These are phyloP conservation scores for Galleria mellonella DNA, from an alignment of 1,140 invertebrate species.

Conservation along the genomic window DNA sequence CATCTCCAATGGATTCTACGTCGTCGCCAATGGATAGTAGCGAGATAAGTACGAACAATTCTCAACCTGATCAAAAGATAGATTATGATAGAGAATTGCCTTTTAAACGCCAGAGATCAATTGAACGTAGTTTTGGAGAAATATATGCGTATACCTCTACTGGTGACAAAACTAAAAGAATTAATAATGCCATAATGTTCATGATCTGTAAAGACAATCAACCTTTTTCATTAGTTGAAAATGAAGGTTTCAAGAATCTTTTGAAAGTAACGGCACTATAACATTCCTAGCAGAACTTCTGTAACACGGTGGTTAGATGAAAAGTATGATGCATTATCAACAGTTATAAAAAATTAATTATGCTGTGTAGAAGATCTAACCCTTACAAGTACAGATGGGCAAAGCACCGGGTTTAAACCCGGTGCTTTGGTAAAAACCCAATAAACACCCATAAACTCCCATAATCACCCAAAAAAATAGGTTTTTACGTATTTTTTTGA, in stretches of 20 bases:
- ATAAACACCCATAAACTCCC: no score
- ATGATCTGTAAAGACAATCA: conserved; percentile 39
- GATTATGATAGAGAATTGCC: no score
- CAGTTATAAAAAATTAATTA: conserved; percentile 15
- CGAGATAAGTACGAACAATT: conserved; percentile 14
- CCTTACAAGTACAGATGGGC: no score
- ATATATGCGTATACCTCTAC: no score
- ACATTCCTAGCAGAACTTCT: conserved; percentile 1
- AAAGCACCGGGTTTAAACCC: no score
- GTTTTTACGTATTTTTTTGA: no score
- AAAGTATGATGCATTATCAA: conserved; percentile 6
- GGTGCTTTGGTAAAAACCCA: no score
- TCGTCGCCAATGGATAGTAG: no score
- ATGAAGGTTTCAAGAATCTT: conserved; percentile 1
- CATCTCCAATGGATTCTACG: no score
- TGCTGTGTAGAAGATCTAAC: conserved; percentile 11
- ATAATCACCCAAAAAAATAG: no score
- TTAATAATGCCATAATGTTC: conserved; percentile 16
- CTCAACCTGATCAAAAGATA: no score
- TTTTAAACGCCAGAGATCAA: no score
- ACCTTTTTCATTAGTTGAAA: not conserved
- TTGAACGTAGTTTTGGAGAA: conserved; percentile 18
- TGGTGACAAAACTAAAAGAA: conserved; percentile 6
- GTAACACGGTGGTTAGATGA: not conserved
- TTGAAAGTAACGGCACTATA: conserved; percentile 1